Conservation (phyloP, 2,113 vertebrate species). For the Hylia prasina region DNA sequence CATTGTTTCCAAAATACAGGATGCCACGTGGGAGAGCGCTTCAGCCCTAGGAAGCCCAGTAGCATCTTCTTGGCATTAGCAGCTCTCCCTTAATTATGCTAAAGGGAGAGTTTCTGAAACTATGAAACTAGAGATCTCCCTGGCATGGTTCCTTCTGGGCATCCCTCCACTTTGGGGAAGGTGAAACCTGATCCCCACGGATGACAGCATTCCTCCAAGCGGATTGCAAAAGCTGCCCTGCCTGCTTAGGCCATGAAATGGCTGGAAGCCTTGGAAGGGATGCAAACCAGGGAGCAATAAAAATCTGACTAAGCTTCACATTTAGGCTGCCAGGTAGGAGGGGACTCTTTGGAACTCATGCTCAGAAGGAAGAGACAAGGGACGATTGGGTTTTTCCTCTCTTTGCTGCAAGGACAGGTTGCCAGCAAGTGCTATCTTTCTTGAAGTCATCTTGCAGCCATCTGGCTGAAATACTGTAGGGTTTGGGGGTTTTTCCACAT, state of each 20-base stretch:
- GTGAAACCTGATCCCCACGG: background rate
- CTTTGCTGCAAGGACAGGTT: background rate
- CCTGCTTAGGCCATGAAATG: background rate
- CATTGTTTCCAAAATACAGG: slow-evolving; percentile 41
- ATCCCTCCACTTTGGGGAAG: background rate
- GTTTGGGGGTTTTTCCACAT: background rate
- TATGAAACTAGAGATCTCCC: background rate
- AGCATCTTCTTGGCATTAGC: background rate
- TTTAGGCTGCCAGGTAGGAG: background rate
- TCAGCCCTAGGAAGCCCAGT: slow-evolving; percentile 3
- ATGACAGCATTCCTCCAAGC: background rate
- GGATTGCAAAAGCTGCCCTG: background rate
- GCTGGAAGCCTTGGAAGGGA: background rate
- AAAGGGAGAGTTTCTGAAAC: background rate
- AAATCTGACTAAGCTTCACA: background rate
- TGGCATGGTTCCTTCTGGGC: background rate
- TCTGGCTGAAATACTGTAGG: background rate
- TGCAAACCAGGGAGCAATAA: background rate
- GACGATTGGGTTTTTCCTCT: background rate
- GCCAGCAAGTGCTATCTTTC: background rate
- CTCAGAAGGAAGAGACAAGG: background rate
- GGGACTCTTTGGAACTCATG: background rate
- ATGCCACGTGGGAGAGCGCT: background rate
- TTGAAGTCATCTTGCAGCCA: background rate
- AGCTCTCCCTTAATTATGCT: background rate